Percentiles rank a stretch among this genome's conserved stretches.
phyloP scores from a whole-genome alignment of 2,797 vertebrate species.

The Hafferia zeledoni region DNA sequence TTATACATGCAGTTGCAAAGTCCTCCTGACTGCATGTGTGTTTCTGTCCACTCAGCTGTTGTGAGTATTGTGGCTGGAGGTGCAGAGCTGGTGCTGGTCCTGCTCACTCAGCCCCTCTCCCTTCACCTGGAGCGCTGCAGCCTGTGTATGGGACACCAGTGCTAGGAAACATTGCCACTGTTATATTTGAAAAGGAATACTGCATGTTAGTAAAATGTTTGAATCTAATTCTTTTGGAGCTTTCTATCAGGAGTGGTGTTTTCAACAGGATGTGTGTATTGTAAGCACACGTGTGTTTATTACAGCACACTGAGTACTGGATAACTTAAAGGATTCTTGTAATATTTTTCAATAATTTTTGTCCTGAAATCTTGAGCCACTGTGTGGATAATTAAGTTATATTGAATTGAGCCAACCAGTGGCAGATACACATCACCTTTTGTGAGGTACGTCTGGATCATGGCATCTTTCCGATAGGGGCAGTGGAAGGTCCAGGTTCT shows the following conservation, averaged over 20 bases:
- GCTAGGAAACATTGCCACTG: not conserved
- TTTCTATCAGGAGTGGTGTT: not conserved
- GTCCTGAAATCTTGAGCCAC: not conserved
- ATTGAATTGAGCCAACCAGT: not conserved
- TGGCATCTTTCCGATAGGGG: not conserved
- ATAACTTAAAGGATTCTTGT: not conserved
- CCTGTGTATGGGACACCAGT: rapidly evolving
- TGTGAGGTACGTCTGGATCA: not conserved
- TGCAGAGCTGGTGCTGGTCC: not conserved
- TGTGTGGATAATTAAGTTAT: not conserved
- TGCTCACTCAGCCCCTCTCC: not conserved
- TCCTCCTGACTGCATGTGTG: not conserved
- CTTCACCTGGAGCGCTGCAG: not conserved
- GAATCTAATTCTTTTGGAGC: not conserved
- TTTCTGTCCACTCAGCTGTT: not conserved
- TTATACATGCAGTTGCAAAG: not conserved
- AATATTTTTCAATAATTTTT: not conserved
- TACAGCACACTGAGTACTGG: not conserved
- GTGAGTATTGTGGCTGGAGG: not conserved
- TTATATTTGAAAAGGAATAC: not conserved
- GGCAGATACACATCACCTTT: not conserved
- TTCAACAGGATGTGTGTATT: not conserved
- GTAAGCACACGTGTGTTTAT: not conserved
- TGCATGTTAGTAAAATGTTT: not conserved
- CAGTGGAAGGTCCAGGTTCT: not conserved